Conservation (phyloP, 2,113 vertebrate genomes). For the Forbesichthys papilliferus region DNA sequence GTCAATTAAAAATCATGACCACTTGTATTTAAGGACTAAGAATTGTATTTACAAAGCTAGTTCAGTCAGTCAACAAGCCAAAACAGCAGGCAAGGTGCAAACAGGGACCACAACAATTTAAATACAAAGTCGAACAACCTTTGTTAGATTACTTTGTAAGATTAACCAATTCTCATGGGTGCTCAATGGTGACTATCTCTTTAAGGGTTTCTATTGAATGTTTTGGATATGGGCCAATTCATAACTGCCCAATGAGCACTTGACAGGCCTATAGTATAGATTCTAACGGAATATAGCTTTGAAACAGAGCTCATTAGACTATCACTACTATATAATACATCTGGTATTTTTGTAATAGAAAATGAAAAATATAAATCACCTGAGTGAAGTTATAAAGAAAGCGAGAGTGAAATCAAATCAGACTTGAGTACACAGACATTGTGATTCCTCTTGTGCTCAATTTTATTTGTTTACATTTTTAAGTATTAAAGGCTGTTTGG, state of each 20-base stretch:
- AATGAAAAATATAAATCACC: slow-evolving; percentile 3
- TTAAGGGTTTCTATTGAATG: slow-evolving; percentile 25
- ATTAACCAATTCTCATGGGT: slow-evolving; percentile 25
- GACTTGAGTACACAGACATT: slow-evolving; percentile 37
- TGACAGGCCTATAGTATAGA: too few species aligned
- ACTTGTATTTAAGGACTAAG: background rate
- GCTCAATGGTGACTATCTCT: slow-evolving; percentile 34
- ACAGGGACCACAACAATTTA: slow-evolving; percentile 47
- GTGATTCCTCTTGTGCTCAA: slow-evolving; percentile 74
- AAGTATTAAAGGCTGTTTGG: slow-evolving; percentile 78
- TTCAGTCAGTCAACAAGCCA: slow-evolving; percentile 18
- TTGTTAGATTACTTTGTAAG: slow-evolving; percentile 5
- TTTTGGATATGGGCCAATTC: slow-evolving; percentile 20
- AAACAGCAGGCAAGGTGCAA: background rate
- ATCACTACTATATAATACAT: too few species aligned
- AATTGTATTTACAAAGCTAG: slow-evolving; percentile 14
- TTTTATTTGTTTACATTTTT: slow-evolving; percentile 80
- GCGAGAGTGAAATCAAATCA: slow-evolving; percentile 6
- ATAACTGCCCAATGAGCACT: slow-evolving; percentile 17
- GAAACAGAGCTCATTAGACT: slow-evolving; percentile 14
- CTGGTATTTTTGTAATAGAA: slow-evolving; percentile 27
- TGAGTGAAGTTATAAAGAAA: slow-evolving; percentile 6
- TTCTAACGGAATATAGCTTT: too few species aligned
- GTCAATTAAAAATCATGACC: too few species aligned
- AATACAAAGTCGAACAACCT: slow-evolving; percentile 39